Percentiles rank a stretch among this genome's conserved stretches.
These are phyloP conservation scores for Calcarius lapponicus DNA, from an alignment of 2,797 vertebrate genomes.

Conservation along the genomic window DNA sequence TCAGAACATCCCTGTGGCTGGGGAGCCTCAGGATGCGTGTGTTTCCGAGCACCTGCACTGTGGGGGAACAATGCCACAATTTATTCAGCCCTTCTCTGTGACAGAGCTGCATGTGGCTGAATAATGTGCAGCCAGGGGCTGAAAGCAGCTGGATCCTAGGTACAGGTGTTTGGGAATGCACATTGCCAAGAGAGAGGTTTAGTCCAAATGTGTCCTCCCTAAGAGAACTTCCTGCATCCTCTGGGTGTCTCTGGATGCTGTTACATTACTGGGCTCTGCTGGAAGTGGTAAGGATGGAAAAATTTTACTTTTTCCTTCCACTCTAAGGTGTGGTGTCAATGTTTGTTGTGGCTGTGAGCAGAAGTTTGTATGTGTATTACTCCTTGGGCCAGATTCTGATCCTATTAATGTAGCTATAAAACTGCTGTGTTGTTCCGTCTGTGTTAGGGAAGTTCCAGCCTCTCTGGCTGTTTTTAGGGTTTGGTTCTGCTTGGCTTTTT, in stretches of 20 bases:
- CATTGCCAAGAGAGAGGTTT: neutral
- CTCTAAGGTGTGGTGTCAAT: neutral
- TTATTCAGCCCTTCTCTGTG: neutral
- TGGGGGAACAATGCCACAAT: neutral
- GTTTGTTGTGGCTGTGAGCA: neutral
- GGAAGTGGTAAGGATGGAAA: neutral
- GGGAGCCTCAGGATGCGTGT: neutral
- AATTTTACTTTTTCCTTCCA: neutral
- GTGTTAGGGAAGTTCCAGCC: neutral
- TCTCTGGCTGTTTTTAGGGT: neutral
- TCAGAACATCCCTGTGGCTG: neutral
- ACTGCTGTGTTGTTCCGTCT: neutral
- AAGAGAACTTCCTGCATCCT: neutral
- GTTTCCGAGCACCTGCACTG: neutral
- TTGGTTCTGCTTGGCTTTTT: neutral
- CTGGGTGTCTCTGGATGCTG: neutral
- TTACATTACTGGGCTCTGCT: neutral
- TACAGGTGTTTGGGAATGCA: neutral
- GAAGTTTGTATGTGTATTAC: neutral
- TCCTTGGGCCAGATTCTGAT: neutral
- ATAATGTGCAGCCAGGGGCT: neutral
- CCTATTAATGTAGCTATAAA: neutral
- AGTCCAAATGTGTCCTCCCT: neutral
- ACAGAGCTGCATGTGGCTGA: neutral
- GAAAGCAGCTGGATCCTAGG: neutral